Evolutionary conservation across 1,140 invertebrate genomes (phyloP).

Genomic region (Drosophila sp.): DNA sequence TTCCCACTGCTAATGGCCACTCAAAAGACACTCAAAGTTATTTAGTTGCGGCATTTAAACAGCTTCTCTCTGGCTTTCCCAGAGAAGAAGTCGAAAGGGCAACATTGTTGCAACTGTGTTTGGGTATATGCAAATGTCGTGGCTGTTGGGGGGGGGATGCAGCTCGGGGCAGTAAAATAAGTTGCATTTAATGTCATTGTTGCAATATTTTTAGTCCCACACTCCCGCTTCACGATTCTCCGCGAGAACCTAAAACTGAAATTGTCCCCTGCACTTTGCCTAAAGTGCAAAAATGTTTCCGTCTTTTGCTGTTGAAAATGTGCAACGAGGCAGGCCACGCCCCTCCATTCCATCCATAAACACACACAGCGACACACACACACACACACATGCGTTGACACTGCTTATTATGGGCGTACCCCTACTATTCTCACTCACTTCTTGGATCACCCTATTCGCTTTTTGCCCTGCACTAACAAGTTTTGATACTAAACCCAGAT

Average conservation of each 20-base stretch:
- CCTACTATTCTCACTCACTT: slow-evolving; percentile 10
- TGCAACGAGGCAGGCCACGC: slow-evolving; percentile 41
- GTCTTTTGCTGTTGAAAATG: slow-evolving; percentile 59
- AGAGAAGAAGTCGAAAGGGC: slow-evolving; percentile 19
- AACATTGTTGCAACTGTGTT: slow-evolving; percentile 56
- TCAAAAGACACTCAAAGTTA: slow-evolving; percentile 78
- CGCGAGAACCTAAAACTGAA: slow-evolving; percentile 7
- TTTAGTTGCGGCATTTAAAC: slow-evolving; percentile 79
- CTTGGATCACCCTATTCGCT: neutral
- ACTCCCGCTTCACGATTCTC: too few species aligned
- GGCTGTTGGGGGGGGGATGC: neutral
- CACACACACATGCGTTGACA: slow-evolving; percentile 72
- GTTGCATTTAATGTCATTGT: slow-evolving; percentile 81
- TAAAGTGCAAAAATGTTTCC: slow-evolving; percentile 79
- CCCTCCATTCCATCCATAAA: slow-evolving; percentile 8
- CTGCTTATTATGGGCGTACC: slow-evolving; percentile 66
- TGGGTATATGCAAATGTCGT: slow-evolving; percentile 57
- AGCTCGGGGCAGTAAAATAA: slow-evolving; percentile 54
- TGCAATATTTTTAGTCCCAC: slow-evolving; percentile 67
- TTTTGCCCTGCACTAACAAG: slow-evolving; percentile 58
- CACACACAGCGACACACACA: neutral
- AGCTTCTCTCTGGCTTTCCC: slow-evolving; percentile 17
- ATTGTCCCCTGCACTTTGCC: slow-evolving; percentile 69
- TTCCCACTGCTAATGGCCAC: slow-evolving; percentile 71
- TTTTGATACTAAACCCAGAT: slow-evolving; percentile 80